phyloP scores from a whole-genome alignment of 2,113 vertebrate genomes.

The Erinaceus europaeus region DNA sequence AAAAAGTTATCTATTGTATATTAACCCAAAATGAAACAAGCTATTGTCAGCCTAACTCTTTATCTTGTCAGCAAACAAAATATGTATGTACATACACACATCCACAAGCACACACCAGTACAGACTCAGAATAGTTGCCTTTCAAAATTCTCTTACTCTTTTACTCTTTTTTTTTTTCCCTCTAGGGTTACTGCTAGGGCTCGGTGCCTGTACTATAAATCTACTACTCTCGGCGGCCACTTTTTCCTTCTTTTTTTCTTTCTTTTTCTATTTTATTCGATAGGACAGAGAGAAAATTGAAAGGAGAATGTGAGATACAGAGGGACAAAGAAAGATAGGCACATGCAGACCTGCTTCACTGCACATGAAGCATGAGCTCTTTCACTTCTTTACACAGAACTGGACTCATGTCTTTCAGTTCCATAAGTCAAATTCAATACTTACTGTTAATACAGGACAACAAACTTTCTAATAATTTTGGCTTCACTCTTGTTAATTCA shows the following conservation, averaged over 20 bases:
- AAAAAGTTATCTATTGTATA: not conserved
- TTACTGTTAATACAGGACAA: not conserved
- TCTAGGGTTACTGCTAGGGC: too few species aligned
- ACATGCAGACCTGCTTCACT: too few species aligned
- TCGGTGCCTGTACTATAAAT: too few species aligned
- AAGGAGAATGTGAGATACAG: too few species aligned
- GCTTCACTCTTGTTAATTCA: not conserved
- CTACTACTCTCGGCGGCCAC: too few species aligned
- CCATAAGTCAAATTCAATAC: not conserved
- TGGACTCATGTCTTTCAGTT: not conserved
- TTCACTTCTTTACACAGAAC: not conserved
- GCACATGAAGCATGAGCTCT: too few species aligned
- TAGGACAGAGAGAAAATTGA: too few species aligned
- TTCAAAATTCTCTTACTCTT: not conserved
- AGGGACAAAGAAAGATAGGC: too few species aligned
- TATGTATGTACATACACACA: fast-evolving
- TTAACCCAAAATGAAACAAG: not conserved
- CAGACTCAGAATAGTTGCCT: not conserved
- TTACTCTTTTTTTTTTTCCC: too few species aligned
- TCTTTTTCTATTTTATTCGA: too few species aligned
- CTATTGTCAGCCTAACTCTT: not conserved
- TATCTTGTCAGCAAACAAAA: not conserved
- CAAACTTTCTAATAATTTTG: not conserved
- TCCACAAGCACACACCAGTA: not conserved
- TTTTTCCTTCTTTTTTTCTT: too few species aligned